A percentile compares a stretch with the other conserved stretches of the same genome.
phyloP scores from a whole-genome alignment of 2,113 vertebrate genomes.

The Rana temporaria region DNA sequence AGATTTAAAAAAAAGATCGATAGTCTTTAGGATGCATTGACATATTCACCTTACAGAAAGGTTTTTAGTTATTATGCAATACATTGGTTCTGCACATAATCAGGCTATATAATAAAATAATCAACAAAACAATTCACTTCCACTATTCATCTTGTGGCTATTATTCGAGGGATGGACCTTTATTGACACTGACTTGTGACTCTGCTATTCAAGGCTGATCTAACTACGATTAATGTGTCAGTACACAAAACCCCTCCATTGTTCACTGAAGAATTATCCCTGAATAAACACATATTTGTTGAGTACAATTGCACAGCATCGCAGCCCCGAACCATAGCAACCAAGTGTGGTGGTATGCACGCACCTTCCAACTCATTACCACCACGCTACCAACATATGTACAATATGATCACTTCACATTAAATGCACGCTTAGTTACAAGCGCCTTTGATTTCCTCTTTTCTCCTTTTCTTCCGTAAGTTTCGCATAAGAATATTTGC shows the following conservation, averaged over 20 bases:
- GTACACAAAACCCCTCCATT: constrained; percentile 48
- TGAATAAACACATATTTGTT: constrained; percentile 48
- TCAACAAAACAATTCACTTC: neutral
- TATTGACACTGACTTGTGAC: constrained; percentile 44
- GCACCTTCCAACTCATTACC: constrained; percentile 46
- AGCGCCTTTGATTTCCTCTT: neutral
- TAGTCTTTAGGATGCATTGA: too few relatives aligned
- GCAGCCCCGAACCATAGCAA: constrained; percentile 39
- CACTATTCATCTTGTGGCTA: constrained; percentile 7
- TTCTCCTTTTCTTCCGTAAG: constrained; percentile 26
- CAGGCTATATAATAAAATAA: neutral
- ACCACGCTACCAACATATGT: neutral
- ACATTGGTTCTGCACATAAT: neutral
- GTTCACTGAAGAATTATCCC: constrained; percentile 49
- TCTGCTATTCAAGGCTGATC: constrained; percentile 31
- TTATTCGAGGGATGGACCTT: constrained; percentile 36
- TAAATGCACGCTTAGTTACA: constrained; percentile 29
- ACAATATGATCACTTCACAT: constrained; percentile 4
- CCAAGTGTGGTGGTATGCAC: constrained; percentile 33
- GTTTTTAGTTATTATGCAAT: neutral
- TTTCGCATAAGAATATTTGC: constrained; percentile 21
- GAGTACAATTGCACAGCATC: constrained; percentile 31
- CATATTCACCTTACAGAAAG: neutral
- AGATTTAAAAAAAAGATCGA: too few relatives aligned
- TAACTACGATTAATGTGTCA: constrained; percentile 49